A percentile compares a stretch with the other conserved stretches of the same genome.
phyloP scores from a whole-genome alignment of 1,140 invertebrate species.

The Pogonomyrmex barbatus region DNA sequence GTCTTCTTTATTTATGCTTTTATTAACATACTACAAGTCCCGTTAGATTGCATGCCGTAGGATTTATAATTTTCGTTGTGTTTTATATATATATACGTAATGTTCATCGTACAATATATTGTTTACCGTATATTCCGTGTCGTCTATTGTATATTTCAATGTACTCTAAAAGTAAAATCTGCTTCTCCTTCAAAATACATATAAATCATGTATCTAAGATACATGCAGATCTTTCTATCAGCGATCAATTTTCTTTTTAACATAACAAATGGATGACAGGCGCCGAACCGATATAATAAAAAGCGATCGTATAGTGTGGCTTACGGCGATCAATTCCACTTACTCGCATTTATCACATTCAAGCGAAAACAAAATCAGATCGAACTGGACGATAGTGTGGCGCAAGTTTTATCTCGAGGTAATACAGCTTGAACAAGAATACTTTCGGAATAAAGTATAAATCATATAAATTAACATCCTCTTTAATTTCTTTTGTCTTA shows the following conservation, averaged over 20 bases:
- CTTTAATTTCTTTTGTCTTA: neutral
- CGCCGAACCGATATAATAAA: conserved; percentile 1
- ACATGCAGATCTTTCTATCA: neutral
- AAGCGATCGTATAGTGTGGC: conserved; percentile 22
- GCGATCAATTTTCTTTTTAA: conserved; percentile 3
- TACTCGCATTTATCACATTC: conserved; percentile 18
- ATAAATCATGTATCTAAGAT: neutral
- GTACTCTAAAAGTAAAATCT: neutral
- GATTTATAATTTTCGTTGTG: conserved; percentile 28
- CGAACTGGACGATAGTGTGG: neutral
- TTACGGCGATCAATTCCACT: conserved; percentile 28
- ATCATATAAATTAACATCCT: neutral
- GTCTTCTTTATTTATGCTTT: conserved; percentile 5
- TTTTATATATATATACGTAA: conserved; percentile 34
- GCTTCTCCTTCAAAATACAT: conserved; percentile 11
- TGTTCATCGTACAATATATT: conserved; percentile 59
- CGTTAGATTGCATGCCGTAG: conserved; percentile 50
- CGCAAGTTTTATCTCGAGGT: conserved; percentile 35
- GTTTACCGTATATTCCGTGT: too few species aligned
- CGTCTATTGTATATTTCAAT: too few species aligned
- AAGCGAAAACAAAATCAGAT: neutral
- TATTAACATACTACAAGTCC: neutral
- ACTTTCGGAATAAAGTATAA: neutral
- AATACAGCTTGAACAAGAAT: conserved; percentile 8
- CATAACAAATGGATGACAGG: conserved; percentile 8